Conservation (phyloP, 1,140 invertebrate species). For the Platyura marginata region DNA sequence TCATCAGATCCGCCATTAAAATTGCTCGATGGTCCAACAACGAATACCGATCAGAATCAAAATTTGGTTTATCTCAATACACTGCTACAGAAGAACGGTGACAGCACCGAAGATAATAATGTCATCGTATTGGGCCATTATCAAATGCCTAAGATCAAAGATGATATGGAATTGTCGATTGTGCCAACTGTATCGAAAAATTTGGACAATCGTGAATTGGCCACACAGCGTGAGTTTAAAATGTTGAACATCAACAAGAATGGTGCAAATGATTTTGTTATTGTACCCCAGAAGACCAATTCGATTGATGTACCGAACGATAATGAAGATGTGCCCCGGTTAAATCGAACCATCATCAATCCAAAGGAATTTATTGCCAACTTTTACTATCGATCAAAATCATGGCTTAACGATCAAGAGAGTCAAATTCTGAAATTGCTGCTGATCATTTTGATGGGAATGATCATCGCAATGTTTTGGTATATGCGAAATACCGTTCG, state of each 20-base stretch:
- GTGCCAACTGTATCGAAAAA: constrained; percentile 12
- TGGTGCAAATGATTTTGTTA: background rate
- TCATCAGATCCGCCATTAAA: constrained; percentile 37
- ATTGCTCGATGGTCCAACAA: constrained; percentile 45
- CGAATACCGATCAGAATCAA: constrained; percentile 16
- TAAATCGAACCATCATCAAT: background rate
- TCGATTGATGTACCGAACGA: constrained; percentile 13
- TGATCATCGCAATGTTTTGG: constrained; percentile 49
- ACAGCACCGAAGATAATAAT: constrained; percentile 25
- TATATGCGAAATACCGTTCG: constrained; percentile 34
- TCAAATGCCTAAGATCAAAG: constrained; percentile 44
- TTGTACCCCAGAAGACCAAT: constrained; percentile 15
- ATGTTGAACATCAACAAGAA: background rate
- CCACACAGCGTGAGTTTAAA: constrained; percentile 11
- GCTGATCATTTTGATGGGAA: constrained; percentile 40
- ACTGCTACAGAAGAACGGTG: constrained; percentile 18
- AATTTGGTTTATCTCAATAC: constrained; percentile 17
- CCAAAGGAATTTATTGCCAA: constrained; percentile 31
- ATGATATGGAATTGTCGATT: constrained; percentile 15
- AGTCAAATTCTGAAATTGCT: constrained; percentile 46
- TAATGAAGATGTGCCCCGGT: background rate
- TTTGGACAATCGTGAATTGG: constrained; percentile 11
- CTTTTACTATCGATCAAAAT: constrained; percentile 13
- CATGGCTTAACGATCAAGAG: constrained; percentile 45
- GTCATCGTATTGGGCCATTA: constrained; percentile 52